A percentile compares a stretch with the other conserved stretches of the same genome.
Evolutionary conservation across 2,113 vertebrate genomes (phyloP).

Genomic region (Actinemys pallida): DNA sequence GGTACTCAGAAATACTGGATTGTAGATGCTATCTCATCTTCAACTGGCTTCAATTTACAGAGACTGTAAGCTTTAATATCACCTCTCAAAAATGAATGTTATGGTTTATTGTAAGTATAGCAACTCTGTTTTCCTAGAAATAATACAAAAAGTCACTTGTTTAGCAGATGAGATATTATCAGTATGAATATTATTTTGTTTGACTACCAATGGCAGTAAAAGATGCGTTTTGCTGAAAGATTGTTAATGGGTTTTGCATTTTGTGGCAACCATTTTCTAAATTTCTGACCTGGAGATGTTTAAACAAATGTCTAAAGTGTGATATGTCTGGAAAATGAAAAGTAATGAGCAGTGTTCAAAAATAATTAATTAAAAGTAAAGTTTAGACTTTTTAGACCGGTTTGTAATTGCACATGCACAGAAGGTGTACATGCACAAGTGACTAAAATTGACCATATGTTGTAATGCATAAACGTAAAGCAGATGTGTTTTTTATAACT

Average conservation of each 20-base stretch:
- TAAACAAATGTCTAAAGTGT: neutral
- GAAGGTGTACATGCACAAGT: neutral
- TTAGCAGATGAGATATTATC: neutral
- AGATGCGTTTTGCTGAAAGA: neutral
- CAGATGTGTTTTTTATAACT: neutral
- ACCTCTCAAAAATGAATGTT: neutral
- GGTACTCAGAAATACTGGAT: neutral
- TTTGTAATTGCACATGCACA: neutral
- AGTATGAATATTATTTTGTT: neutral
- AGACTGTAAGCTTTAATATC: neutral
- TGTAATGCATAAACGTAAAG: neutral
- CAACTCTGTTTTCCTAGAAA: neutral
- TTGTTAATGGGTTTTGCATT: neutral
- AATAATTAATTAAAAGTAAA: neutral
- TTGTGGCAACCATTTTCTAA: neutral
- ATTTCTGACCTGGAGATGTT: neutral
- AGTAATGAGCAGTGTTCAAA: neutral
- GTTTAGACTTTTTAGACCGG: neutral
- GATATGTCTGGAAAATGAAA: neutral
- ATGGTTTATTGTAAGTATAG: neutral
- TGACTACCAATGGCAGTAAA: neutral
- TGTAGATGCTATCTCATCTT: neutral
- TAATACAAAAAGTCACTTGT: neutral
- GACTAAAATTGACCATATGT: neutral
- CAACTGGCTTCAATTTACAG: neutral